phyloP scores from a whole-genome alignment of 2,797 vertebrate genomes.

The Melanotaenia boesemani region DNA sequence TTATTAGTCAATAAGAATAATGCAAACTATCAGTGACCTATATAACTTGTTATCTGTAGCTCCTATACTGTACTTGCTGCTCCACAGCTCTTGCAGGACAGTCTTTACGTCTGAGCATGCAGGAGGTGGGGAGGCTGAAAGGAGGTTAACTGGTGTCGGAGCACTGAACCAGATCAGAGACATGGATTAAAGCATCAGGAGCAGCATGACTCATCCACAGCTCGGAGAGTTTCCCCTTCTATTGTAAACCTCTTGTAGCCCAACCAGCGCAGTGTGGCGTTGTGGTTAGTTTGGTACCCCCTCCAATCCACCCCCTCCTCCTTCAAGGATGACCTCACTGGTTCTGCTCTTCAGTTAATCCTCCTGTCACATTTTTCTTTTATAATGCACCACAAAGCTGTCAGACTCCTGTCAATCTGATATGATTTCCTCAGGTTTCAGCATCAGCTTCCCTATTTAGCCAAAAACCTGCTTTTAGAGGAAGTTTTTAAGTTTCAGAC shows the following conservation, averaged over 20 bases:
- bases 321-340: constrained; percentile 80
- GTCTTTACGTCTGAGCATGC: not conserved
- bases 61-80: not conserved
- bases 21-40: not conserved
- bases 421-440: not conserved
- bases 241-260: constrained; percentile 62
- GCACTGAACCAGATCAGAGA: constrained; percentile 45
- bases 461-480: not conserved
- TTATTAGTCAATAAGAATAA: not conserved
- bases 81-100: not conserved
- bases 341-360: constrained; percentile 58
- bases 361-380: constrained; percentile 43
- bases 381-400: constrained; percentile 25
- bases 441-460: not conserved
- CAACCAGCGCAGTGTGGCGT: constrained; percentile 40
- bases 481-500: not conserved
- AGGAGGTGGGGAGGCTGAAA: not conserved
- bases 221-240: constrained; percentile 28
- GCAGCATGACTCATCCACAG: constrained; percentile 73
- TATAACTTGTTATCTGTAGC: not conserved
- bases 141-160: constrained; percentile 18
- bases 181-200: constrained; percentile 68
- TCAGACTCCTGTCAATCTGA: constrained; percentile 4
- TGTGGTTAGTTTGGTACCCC: constrained; percentile 54
- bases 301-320: constrained; percentile 12